Evolutionary conservation across 2,797 vertebrate species (phyloP).

Genomic region (Toxotes lorentzi): DNA sequence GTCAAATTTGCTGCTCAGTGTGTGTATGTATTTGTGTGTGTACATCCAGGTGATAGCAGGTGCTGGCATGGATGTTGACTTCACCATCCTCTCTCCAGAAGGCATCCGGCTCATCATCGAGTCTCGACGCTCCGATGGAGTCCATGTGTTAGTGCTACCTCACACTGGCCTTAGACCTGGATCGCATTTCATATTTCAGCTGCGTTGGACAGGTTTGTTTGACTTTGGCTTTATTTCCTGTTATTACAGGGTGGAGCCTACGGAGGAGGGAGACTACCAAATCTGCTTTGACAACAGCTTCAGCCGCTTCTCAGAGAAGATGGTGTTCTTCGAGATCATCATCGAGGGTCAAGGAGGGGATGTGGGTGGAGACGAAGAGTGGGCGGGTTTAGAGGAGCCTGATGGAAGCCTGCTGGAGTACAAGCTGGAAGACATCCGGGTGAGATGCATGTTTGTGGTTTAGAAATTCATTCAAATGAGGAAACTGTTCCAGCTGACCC

Average conservation of each 20-base stretch:
- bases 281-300: slow-evolving; percentile 96
- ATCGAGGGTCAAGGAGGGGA: slow-evolving; percentile 85
- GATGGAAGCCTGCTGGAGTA: slow-evolving; percentile 90
- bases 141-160: slow-evolving; percentile 88
- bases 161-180: background rate
- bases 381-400: slow-evolving; percentile 87
- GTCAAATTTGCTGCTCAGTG: slow-evolving; percentile 3
- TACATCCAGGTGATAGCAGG: slow-evolving; percentile 90
- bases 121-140: slow-evolving; percentile 89
- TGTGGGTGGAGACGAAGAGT: slow-evolving; percentile 85
- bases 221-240: background rate
- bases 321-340: slow-evolving; percentile 95
- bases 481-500: background rate
- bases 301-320: slow-evolving; percentile 93
- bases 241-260: slow-evolving; percentile 88
- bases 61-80: slow-evolving; percentile 92
- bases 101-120: slow-evolving; percentile 84
- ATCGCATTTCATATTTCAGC: background rate
- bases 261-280: slow-evolving; percentile 90
- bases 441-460: slow-evolving; percentile 58
- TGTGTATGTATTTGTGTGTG: slow-evolving; percentile 29
- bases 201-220: background rate
- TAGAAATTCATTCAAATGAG: background rate
- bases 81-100: slow-evolving; percentile 88
- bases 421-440: slow-evolving; percentile 93